A percentile compares a stretch with the other conserved stretches of the same genome.
Evolutionary conservation across 2,113 vertebrate genomes (phyloP).

Genomic region (Triplophysa dalaica): DNA sequence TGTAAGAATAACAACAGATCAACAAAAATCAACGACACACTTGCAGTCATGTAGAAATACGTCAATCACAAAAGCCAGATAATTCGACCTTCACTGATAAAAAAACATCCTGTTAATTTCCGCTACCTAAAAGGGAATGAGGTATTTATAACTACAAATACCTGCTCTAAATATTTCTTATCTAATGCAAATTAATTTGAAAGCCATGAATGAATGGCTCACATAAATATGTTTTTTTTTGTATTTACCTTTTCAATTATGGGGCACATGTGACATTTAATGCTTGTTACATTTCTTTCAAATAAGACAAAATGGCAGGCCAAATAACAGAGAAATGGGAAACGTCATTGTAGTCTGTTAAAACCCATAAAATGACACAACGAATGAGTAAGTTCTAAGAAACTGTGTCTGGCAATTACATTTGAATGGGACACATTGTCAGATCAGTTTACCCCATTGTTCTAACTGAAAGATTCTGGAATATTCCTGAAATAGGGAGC

Average conservation of each 20-base stretch:
- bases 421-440: not conserved
- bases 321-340: not conserved
- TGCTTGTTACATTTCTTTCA: not conserved
- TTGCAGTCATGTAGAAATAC: not conserved
- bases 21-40: not conserved
- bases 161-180: slow-evolving; percentile 16
- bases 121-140: not conserved
- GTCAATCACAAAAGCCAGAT: slow-evolving; percentile 12
- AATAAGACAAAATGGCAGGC: not conserved
- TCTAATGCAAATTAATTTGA: not conserved
- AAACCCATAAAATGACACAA: not conserved
- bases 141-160: slow-evolving; percentile 9
- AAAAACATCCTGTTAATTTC: slow-evolving; percentile 6
- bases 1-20: not conserved
- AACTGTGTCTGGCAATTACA: not conserved
- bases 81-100: not conserved
- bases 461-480: not conserved
- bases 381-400: not conserved
- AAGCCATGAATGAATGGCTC: not conserved
- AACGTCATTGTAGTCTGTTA: slow-evolving; percentile 6
- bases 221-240: not conserved
- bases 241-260: not conserved
- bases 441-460: not conserved
- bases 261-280: too few relatives aligned
- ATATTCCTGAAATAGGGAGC: not conserved